Base-by-base conservation (phyloP, 2,797 vertebrate genomes). In the Pseudochaenichthys georgianus region DNA sequence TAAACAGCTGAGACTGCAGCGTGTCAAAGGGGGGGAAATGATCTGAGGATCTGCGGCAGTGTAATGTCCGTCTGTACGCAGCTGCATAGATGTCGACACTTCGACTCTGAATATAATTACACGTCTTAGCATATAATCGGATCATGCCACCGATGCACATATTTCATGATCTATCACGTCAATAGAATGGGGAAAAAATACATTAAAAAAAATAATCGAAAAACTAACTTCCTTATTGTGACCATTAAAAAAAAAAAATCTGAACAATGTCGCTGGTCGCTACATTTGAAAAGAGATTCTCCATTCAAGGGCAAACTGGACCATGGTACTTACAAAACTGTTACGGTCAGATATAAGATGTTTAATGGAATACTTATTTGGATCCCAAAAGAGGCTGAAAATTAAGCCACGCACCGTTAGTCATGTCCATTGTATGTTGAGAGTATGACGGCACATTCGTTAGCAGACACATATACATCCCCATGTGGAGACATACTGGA, bases 1-100 rank as follows among this genome's bases (percentile, higher is more conserved):
- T 2, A 31, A n/a, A 66, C 43, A 45, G 50, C 58, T 16, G 47
- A 42, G 19, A 19, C n/a, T 19, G 10, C 31, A 38, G 5, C 23
- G 12, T 10, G 23, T 1, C 38, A 31, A 61, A 15, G 12, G 7
- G 17, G 51, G 8, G 4, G 1, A 28, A 54, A 57, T 13, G 9
- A 48, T 61, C 55, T 15, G 66, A 65, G 28, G 47, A 9, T 66
- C 38, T 71, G 52, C 5, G 8, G 28, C 28, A 23, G 48, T 21
- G 34, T 75, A 59, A 72, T 15, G 41, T 78, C 62, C 7, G 58
- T 64, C 34, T 59, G 57, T 21, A 15, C 5, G 7, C 13, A 58
- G 23, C 67, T 75, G 9, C 4, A 31, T 34, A 6, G n/a, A 47
- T 57, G 41, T 50, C 6, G 38, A 59, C 21, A 51, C 34, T 61